Conservation (phyloP, 1,140 invertebrate species). For the Eueides isabella region DNA sequence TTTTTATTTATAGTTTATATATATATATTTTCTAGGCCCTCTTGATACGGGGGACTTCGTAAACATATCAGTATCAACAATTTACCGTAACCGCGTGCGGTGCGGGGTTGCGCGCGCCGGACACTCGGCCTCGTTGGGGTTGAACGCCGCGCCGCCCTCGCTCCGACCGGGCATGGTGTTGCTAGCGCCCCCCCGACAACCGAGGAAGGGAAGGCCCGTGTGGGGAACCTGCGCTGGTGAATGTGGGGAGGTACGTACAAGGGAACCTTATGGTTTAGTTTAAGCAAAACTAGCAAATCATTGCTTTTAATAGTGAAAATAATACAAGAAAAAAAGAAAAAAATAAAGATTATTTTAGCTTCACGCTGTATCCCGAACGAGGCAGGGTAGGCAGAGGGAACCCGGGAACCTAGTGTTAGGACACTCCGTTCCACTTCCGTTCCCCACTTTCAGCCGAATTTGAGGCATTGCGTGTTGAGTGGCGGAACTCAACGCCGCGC, state of each 20-base stretch:
- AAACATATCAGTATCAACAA: constrained; percentile 89
- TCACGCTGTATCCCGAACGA: too few relatives aligned
- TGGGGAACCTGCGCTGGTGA: constrained; percentile 43
- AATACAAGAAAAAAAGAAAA: too few relatives aligned
- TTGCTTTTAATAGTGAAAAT: too few relatives aligned
- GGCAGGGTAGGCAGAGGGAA: too few relatives aligned
- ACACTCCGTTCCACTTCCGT: too few relatives aligned
- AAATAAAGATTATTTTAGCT: too few relatives aligned
- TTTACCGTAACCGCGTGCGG: constrained; percentile 95
- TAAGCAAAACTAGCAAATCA: too few relatives aligned
- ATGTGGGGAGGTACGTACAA: constrained; percentile 12
- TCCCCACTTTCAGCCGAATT: too few relatives aligned
- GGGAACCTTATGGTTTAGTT: constrained; percentile 6
- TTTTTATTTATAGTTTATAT: too few relatives aligned
- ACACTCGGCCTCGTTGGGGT: constrained; percentile 94
- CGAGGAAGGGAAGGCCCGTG: constrained; percentile 9
- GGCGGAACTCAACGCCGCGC: too few relatives aligned
- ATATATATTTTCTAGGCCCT: constrained; percentile 84
- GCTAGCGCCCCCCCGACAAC: constrained; percentile 67
- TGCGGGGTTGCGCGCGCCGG: constrained; percentile 93
- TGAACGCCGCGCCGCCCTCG: constrained; percentile 83
- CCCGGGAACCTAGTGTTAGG: too few relatives aligned
- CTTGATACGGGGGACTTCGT: constrained; percentile 92
- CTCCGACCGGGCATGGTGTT: constrained; percentile 94
- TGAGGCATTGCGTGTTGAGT: too few relatives aligned